Conservation (phyloP, 2,797 vertebrate genomes). For the Hemibagrus guttatus region DNA sequence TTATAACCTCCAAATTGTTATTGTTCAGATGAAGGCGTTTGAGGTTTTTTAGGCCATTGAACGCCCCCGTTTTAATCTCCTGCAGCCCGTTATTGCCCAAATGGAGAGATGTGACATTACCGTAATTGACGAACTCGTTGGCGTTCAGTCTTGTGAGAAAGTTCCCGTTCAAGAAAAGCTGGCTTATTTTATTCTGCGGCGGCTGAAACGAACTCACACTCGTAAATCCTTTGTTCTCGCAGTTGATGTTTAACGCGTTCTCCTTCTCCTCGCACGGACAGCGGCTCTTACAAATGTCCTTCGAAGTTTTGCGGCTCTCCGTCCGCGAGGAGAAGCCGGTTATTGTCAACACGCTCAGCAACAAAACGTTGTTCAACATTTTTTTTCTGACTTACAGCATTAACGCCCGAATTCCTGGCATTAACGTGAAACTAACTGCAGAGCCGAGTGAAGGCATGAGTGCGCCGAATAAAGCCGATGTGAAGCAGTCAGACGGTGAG, state of each 20-base stretch:
- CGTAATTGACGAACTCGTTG: slow-evolving; percentile 94
- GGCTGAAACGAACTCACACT: slow-evolving; percentile 87
- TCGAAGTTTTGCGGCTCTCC: slow-evolving; percentile 94
- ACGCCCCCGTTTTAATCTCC: slow-evolving; percentile 89
- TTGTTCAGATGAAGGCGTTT: slow-evolving; percentile 96
- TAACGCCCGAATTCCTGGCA: slow-evolving; percentile 69
- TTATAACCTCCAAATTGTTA: slow-evolving; percentile 93
- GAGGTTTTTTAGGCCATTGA: slow-evolving; percentile 88
- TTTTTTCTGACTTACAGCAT: slow-evolving; percentile 64
- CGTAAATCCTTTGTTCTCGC: slow-evolving; percentile 97
- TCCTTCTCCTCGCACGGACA: slow-evolving; percentile 96
- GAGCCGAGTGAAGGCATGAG: slow-evolving; percentile 54
- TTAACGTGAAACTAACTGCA: slow-evolving; percentile 52
- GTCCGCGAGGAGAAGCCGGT: slow-evolving; percentile 85
- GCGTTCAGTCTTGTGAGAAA: slow-evolving; percentile 87
- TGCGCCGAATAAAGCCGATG: slow-evolving; percentile 45
- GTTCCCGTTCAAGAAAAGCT: slow-evolving; percentile 96
- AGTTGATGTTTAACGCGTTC: slow-evolving; percentile 94
- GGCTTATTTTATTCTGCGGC: slow-evolving; percentile 90
- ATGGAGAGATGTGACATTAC: slow-evolving; percentile 94
- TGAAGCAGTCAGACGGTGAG: slow-evolving; percentile 55
- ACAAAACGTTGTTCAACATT: slow-evolving; percentile 94
- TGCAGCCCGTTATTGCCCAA: slow-evolving; percentile 96
- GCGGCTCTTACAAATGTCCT: slow-evolving; percentile 96
- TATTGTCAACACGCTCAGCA: slow-evolving; percentile 92